These are phyloP conservation scores for Drosophila bipectinata DNA, from an alignment of 1,140 invertebrate genomes.

Conservation along the genomic window DNA sequence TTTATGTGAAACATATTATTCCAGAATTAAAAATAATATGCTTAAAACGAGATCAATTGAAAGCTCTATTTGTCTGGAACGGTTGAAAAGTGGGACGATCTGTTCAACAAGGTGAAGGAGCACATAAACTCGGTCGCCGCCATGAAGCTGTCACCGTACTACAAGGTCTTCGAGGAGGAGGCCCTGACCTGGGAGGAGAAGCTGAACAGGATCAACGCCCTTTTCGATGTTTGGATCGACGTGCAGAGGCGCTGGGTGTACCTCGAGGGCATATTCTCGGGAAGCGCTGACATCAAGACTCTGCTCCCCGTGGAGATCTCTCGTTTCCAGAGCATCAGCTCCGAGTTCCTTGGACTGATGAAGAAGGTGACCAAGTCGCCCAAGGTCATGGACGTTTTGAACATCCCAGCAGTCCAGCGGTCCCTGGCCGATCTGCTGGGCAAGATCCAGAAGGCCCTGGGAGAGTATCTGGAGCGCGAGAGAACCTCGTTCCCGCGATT, in stretches of 20 bases:
- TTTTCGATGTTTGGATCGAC: constrained; percentile 99
- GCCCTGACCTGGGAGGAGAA: constrained; percentile 99
- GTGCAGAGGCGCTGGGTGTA: constrained; percentile 99
- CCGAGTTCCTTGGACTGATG: constrained; percentile 99
- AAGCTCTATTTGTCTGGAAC: too few species aligned
- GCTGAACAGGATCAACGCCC: constrained; percentile 97
- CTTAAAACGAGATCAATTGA: too few species aligned
- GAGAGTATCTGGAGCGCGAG: constrained; percentile 99
- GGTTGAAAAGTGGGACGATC: constrained; percentile 91
- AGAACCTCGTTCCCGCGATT: constrained; percentile 98
- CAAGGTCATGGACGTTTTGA: constrained; percentile 97
- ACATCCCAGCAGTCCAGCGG: constrained; percentile 97
- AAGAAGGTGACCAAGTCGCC: constrained; percentile 89
- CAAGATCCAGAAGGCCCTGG: constrained; percentile 99
- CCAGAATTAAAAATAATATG: too few species aligned
- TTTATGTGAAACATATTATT: too few species aligned
- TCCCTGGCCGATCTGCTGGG: constrained; percentile 98
- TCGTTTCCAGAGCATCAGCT: constrained; percentile 97
- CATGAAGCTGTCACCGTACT: constrained; percentile 99
- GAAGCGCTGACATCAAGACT: constrained; percentile 99
- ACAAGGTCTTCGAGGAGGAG: constrained; percentile 99
- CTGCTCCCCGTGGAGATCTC: constrained; percentile 98
- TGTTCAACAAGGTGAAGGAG: constrained; percentile 99
- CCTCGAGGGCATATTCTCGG: constrained; percentile 99
- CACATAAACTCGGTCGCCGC: constrained; percentile 99